These are phyloP conservation scores for Meloidogyne floridensis DNA, from an alignment of 1,140 invertebrate species.

Conservation along the genomic window DNA sequence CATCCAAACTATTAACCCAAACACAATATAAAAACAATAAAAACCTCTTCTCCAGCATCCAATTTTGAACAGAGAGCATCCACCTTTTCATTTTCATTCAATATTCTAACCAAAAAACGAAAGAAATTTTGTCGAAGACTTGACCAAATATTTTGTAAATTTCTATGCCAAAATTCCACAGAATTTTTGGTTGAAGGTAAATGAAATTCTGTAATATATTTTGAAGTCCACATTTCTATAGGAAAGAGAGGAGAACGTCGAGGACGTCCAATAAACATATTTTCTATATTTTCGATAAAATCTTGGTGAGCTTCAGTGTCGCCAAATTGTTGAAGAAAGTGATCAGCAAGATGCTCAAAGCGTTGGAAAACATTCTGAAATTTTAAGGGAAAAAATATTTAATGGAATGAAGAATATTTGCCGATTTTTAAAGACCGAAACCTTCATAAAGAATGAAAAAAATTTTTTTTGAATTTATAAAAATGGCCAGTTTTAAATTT, in stretches of 20 bases:
- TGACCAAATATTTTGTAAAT: background rate
- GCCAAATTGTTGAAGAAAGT: constrained; percentile 18
- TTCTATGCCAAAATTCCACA: constrained; percentile 25
- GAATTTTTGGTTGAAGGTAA: constrained; percentile 22
- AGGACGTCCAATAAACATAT: constrained; percentile 26
- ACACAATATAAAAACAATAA: too few species aligned
- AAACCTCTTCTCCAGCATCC: too few species aligned
- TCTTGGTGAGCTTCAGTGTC: constrained; percentile 24
- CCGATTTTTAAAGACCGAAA: too few species aligned
- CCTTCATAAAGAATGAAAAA: too few species aligned
- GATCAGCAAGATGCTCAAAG: constrained; percentile 15
- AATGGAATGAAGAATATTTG: too few species aligned
- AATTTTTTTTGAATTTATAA: too few species aligned
- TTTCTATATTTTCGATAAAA: constrained; percentile 30
- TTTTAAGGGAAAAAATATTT: too few species aligned
- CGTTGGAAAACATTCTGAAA: constrained; percentile 11
- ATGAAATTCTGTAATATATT: constrained; percentile 19
- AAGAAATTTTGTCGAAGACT: background rate
- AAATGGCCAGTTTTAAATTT: too few species aligned
- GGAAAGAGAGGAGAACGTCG: constrained; percentile 20
- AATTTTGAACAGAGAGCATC: too few species aligned
- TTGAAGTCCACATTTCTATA: constrained; percentile 25
- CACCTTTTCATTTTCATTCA: too few species aligned
- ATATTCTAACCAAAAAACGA: background rate
- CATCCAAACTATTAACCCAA: too few species aligned